Evolutionary conservation across 2,888 invertebrate species (phyloP), one percentile per base, ranked within the genome.

Genomic region (Mycalesis mineus): DNA sequence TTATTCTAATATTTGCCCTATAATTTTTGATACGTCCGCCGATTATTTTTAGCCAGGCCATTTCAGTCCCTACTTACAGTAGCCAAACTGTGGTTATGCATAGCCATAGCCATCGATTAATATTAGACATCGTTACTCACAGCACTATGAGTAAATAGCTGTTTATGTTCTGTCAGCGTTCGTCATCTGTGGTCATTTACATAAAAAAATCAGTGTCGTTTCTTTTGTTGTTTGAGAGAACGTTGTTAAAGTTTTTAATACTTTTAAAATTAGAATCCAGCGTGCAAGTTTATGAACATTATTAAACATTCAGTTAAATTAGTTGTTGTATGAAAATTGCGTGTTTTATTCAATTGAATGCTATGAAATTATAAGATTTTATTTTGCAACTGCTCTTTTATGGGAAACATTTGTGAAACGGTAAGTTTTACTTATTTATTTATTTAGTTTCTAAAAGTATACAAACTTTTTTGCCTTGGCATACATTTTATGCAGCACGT

Each of bases 381-480:
- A 57, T 55, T 61, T 44, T 33, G 47, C 42, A 57, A 63, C 49
- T 47, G 45, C 31, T 40, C 48, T 64, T 67, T 57, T 67, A 67
- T 67, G 67, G 67, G 59, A 65, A 62, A 60, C 45, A 58, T 58
- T 64, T 57, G 45, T 51, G 45, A 61, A 64, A 58, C 60, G 63
- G 67, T 67, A 51, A 64, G 67, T 64, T 29, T 22, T n/a, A 45
- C 15, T 44, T 31, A 17, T 44, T 54, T 45, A 47, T 51, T 31
- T 52, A 36, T 13, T 45, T 36, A 28, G 13, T 39, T 2, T 11
- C 15, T 22, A 28, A 36, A 36, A 36, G n/a, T 44, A n/a, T 22
- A 39, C 49, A 14, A 37, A 37, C 28, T 55, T 44, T 17, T 28
- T 41, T 47, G 33, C 47, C 36, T 47, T 59, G 55, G 50, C 37